Evolutionary conservation across 2,113 vertebrate genomes (phyloP).

Genomic region (Myrmecophaga tridactyla): DNA sequence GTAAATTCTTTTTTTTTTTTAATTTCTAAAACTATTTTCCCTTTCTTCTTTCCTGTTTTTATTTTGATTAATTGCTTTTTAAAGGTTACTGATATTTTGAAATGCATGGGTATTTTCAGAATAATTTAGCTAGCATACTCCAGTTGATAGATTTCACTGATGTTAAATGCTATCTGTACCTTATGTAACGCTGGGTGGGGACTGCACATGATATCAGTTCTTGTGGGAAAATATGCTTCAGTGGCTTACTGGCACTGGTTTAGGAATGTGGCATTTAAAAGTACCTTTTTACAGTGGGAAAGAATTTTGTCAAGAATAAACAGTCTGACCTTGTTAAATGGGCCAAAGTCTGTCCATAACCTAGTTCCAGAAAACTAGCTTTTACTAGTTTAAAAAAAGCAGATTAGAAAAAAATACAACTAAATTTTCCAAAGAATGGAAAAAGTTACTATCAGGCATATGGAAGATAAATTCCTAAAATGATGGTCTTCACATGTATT

Average conservation of each 20-base stretch:
- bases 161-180: constrained; percentile 63
- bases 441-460: background rate
- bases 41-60: constrained; percentile 35
- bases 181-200: constrained; percentile 76
- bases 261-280: constrained; percentile 92
- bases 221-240: constrained; percentile 91
- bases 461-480: background rate
- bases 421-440: constrained; percentile 52
- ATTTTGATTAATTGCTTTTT: constrained; percentile 55
- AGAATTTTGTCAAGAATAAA: constrained; percentile 91
- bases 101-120: constrained; percentile 48
- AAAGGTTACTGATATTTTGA: constrained; percentile 44
- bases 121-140: constrained; percentile 28
- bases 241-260: constrained; percentile 87
- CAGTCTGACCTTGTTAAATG: constrained; percentile 89
- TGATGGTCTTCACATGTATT: background rate
- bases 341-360: constrained; percentile 84
- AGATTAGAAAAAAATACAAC: constrained; percentile 58
- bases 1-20: background rate
- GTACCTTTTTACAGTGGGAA: constrained; percentile 92
- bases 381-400: constrained; percentile 72
- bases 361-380: constrained; percentile 82
- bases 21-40: background rate
- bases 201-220: constrained; percentile 83
- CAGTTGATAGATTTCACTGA: constrained; percentile 52